Percentiles rank a stretch among this genome's conserved stretches.
These are phyloP conservation scores for Sorex araneus DNA, from an alignment of 2,113 vertebrate genomes.

Conservation along the genomic window DNA sequence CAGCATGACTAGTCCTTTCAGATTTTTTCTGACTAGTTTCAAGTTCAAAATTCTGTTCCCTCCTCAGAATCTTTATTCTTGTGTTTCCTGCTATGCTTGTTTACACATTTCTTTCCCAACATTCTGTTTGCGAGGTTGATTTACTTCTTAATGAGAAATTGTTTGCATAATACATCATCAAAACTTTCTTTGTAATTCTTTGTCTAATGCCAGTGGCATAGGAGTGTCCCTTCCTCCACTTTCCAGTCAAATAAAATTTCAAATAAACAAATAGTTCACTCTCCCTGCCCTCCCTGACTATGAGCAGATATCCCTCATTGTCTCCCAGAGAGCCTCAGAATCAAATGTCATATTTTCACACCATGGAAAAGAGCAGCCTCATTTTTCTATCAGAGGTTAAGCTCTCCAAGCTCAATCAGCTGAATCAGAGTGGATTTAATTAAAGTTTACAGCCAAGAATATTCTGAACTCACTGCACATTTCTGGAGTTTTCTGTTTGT, in stretches of 20 bases:
- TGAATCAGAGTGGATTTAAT: conserved; percentile 3
- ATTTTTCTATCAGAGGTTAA: not conserved
- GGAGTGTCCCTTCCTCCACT: not conserved
- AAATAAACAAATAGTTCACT: not conserved
- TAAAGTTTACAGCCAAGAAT: not conserved
- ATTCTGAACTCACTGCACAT: not conserved
- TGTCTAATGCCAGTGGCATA: not conserved
- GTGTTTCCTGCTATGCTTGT: conserved; percentile 75
- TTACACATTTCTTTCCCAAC: not conserved
- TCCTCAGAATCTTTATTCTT: not conserved
- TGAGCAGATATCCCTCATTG: not conserved
- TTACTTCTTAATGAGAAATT: conserved; percentile 36
- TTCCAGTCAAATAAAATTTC: conserved; percentile 28
- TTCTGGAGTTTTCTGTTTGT: too few relatives aligned
- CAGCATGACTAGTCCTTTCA: not conserved
- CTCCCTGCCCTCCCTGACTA: not conserved
- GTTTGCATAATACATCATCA: not conserved
- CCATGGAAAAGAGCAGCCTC: not conserved
- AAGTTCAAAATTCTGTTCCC: not conserved
- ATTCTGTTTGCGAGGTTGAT: not conserved
- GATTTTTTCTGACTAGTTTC: not conserved
- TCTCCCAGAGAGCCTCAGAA: not conserved
- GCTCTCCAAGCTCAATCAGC: not conserved
- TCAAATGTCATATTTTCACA: not conserved
- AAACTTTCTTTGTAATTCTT: not conserved